These are phyloP conservation scores for Himantopus leucocephalus DNA, from an alignment of 2,113 vertebrate species.

Conservation along the genomic window DNA sequence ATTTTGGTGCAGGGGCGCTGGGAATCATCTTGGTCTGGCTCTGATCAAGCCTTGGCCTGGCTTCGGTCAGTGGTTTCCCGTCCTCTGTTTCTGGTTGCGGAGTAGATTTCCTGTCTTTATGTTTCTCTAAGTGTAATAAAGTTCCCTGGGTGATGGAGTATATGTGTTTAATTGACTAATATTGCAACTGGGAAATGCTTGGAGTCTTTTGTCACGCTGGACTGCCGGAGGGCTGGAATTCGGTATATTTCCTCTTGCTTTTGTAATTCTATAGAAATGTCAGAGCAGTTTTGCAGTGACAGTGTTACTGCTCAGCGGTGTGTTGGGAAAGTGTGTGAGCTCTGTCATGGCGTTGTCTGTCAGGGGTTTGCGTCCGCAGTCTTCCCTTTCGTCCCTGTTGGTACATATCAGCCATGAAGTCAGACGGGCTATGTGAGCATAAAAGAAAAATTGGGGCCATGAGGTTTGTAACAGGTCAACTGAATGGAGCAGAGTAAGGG, in stretches of 20 bases:
- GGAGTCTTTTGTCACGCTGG: background rate
- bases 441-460: background rate
- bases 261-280: background rate
- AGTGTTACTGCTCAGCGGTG: background rate
- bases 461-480: background rate
- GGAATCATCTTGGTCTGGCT: no score
- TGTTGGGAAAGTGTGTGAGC: fast-evolving
- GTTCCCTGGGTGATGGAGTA: background rate
- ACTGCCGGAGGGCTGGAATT: background rate
- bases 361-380: background rate
- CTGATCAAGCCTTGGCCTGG: background rate
- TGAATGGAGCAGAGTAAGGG: background rate
- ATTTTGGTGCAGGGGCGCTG: background rate
- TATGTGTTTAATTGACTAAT: background rate
- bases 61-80: background rate
- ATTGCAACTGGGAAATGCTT: background rate
- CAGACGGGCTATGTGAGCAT: background rate
- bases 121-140: background rate
- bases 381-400: background rate
- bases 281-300: background rate
- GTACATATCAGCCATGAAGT: no score
- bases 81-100: background rate
- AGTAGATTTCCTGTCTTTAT: background rate
- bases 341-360: background rate
- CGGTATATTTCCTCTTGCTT: background rate